Percentiles rank a stretch among this genome's conserved stretches.
Evolutionary conservation across 2,888 invertebrate genomes (phyloP).

Genomic region (Drosophila cognata): DNA sequence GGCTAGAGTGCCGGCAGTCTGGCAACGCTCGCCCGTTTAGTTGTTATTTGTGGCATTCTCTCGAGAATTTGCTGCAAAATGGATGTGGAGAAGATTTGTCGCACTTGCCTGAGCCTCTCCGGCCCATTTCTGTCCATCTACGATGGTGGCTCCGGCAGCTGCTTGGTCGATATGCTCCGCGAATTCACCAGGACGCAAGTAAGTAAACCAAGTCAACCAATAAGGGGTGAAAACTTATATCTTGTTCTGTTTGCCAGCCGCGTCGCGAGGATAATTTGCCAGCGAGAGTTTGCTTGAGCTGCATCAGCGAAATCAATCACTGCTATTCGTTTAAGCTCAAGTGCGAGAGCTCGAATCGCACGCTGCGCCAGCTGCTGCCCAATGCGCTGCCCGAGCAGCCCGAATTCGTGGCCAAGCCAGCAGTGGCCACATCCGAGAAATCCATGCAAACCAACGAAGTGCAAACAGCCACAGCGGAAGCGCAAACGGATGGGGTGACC

Average conservation of each 20-base stretch:
- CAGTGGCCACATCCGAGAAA: conserved; percentile 40
- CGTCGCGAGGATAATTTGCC: conserved; percentile 83
- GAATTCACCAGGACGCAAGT: conserved; percentile 78
- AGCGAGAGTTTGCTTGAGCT: conserved; percentile 82
- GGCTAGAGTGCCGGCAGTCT: background rate
- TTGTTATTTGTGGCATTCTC: conserved; percentile 49
- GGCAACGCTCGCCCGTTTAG: conserved; percentile 34
- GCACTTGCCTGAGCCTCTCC: conserved; percentile 81
- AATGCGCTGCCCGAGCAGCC: conserved; percentile 68
- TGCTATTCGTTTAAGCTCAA: conserved; percentile 84
- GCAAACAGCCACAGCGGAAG: conserved; percentile 29
- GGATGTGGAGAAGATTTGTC: conserved; percentile 83
- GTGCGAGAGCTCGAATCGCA: conserved; percentile 83
- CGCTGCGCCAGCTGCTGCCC: conserved; percentile 81
- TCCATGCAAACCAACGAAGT: conserved; percentile 44
- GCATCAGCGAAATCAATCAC: conserved; percentile 84
- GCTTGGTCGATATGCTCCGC: conserved; percentile 82
- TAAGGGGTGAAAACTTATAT: background rate
- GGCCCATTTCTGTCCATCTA: conserved; percentile 82
- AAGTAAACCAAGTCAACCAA: background rate
- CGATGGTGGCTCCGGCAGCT: conserved; percentile 69
- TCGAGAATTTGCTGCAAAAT: conserved; percentile 45
- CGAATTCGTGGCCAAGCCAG: conserved; percentile 12
- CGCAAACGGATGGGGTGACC: conserved; percentile 57
- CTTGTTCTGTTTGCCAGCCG: conserved; percentile 63